These are phyloP conservation scores for Polylopha cassiicola DNA, from an alignment of 2,888 invertebrate species.

Conservation along the genomic window DNA sequence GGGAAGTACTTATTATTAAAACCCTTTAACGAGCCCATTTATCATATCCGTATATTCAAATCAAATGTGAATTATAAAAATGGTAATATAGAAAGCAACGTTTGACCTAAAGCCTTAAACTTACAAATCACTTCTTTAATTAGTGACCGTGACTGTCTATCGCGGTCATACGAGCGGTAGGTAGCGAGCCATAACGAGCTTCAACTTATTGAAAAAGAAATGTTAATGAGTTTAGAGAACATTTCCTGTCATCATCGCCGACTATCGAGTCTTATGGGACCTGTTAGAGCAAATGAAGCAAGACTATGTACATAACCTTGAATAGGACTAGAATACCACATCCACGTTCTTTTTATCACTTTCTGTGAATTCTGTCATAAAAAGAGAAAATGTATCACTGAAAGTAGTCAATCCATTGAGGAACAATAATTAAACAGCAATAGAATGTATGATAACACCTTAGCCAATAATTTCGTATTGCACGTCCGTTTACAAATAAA, in stretches of 20 bases:
- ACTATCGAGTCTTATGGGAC: no score
- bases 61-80: not conserved
- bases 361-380: no score
- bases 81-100: slow-evolving; percentile 40
- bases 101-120: slow-evolving; percentile 41
- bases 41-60: no score
- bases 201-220: slow-evolving; percentile 11
- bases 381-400: no score
- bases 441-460: slow-evolving; percentile 27
- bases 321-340: no score
- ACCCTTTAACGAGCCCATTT: no score
- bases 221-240: slow-evolving; percentile 21
- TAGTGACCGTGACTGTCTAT: slow-evolving; percentile 42
- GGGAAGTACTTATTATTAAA: no score
- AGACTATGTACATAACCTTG: no score
- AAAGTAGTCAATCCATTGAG: no score
- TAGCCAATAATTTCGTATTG: slow-evolving; percentile 34
- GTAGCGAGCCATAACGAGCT: slow-evolving; percentile 20
- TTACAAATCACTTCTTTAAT: slow-evolving; percentile 60
- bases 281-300: no score
- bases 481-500: slow-evolving; percentile 30
- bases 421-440: not conserved
- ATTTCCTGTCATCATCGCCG: slow-evolving; percentile 8
- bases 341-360: no score
- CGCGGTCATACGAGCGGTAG: slow-evolving; percentile 24